These are phyloP conservation scores for Alsophila aescularia DNA, from an alignment of 2,888 invertebrate species.

Conservation along the genomic window DNA sequence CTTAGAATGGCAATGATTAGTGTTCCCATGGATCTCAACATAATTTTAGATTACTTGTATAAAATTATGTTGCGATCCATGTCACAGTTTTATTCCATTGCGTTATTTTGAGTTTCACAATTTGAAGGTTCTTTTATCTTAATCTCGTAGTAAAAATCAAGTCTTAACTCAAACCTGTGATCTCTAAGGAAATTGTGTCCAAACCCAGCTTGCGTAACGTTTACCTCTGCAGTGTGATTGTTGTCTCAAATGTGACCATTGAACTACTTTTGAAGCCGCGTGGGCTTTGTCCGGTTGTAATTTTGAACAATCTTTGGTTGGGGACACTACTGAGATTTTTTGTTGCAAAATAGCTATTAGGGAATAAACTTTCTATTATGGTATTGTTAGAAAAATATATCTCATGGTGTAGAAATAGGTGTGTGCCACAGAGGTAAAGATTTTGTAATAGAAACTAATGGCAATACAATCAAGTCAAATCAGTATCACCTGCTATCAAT, in stretches of 20 bases:
- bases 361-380: too few relatives aligned
- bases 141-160: background rate
- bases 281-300: background rate
- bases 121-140: background rate
- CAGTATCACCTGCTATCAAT: too few relatives aligned
- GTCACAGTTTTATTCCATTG: background rate
- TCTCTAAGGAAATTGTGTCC: background rate
- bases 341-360: too few relatives aligned
- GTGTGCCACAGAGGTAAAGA: too few relatives aligned
- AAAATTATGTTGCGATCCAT: too few relatives aligned
- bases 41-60: too few relatives aligned
- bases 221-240: background rate
- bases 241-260: constrained; percentile 3
- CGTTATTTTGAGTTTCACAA: background rate
- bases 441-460: too few relatives aligned
- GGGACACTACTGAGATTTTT: background rate
- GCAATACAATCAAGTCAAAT: too few relatives aligned
- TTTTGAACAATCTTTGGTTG: background rate
- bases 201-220: constrained; percentile 2
- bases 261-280: constrained; percentile 1
- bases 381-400: too few relatives aligned
- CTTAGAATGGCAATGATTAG: background rate
- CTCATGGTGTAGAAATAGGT: too few relatives aligned
- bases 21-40: too few relatives aligned
- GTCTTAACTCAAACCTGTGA: too few relatives aligned